Conservation (phyloP, 2,113 vertebrate species). For the Progne subis region DNA sequence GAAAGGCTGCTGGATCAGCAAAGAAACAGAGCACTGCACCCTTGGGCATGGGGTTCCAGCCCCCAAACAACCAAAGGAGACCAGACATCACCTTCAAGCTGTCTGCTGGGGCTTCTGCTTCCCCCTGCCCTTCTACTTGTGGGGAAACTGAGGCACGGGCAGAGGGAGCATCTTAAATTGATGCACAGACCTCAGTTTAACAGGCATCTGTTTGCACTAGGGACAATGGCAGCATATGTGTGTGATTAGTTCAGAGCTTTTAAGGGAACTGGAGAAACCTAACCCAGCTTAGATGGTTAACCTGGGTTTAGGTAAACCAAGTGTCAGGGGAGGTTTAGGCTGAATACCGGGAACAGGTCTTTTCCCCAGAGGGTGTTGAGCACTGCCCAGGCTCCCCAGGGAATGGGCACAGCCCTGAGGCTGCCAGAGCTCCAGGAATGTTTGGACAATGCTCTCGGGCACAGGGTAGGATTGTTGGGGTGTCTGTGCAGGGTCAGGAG, state of each 20-base stretch:
- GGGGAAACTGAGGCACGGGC: neutral
- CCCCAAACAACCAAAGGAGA: neutral
- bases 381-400: neutral
- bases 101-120: neutral
- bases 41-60: neutral
- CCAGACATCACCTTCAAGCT: accelerated
- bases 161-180: neutral
- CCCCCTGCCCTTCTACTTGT: neutral
- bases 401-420: neutral
- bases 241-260: neutral
- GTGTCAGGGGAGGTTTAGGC: neutral
- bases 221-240: neutral
- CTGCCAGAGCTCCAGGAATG: neutral
- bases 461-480: neutral
- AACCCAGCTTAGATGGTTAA: neutral
- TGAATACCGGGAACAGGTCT: neutral
- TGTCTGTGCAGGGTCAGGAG: neutral
- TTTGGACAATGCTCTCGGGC: neutral
- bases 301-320: neutral
- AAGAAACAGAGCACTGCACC: neutral
- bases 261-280: neutral
- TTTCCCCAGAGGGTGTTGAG: neutral
- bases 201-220: neutral
- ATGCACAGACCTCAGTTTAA: neutral
- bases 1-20: neutral